These are phyloP conservation scores for Ypsolopha scabrella DNA, from an alignment of 2,888 invertebrate species.

Conservation along the genomic window DNA sequence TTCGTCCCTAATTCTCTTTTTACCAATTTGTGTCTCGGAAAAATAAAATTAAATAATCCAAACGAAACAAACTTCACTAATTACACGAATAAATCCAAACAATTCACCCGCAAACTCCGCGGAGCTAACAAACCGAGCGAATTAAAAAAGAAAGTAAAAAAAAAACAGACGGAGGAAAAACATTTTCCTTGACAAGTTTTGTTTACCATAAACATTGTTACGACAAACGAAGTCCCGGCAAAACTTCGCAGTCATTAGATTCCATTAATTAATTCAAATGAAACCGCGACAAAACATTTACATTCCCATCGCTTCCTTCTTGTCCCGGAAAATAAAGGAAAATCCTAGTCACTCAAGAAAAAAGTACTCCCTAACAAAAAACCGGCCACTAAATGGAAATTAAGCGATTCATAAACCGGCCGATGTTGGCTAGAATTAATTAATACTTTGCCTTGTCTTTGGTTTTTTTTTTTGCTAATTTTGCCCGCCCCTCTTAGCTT, in stretches of 20 bases:
- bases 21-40: constrained; percentile 43
- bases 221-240: constrained; percentile 30
- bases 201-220: constrained; percentile 69
- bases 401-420: constrained; percentile 57
- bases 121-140: constrained; percentile 47
- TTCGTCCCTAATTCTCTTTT: constrained; percentile 31
- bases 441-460: constrained; percentile 54
- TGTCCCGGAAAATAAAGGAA: constrained; percentile 44
- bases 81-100: constrained; percentile 67
- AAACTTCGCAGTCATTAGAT: constrained; percentile 64
- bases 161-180: constrained; percentile 59
- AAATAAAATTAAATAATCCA: constrained; percentile 56
- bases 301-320: constrained; percentile 45
- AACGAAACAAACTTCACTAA: constrained; percentile 65
- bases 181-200: constrained; percentile 67
- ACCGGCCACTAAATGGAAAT: constrained; percentile 54
- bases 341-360: constrained; percentile 39
- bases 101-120: constrained; percentile 36
- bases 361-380: constrained; percentile 29
- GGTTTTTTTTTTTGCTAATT: constrained; percentile 31
- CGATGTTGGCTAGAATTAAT: constrained; percentile 55
- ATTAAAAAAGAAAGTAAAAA: constrained; percentile 59
- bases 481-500: constrained; percentile 31
- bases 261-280: constrained; percentile 68
- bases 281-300: constrained; percentile 65